Evolutionary conservation across 1,140 invertebrate species (phyloP), one percentile per base, ranked within the genome.

Genomic region (Rhagoletis pomonella): DNA sequence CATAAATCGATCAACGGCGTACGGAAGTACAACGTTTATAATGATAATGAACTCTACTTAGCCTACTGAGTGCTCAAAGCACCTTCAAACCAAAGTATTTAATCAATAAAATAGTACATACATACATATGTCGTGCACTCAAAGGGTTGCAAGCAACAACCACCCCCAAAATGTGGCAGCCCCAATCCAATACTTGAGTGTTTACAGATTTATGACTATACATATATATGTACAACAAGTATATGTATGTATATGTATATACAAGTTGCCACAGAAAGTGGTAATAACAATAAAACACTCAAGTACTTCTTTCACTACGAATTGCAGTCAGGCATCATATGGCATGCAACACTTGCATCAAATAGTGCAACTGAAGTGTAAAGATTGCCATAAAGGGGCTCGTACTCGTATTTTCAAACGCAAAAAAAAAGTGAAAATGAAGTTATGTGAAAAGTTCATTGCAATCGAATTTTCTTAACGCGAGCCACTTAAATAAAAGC

Each of bases 321-420:
- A 19, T 5, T 42, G 67, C 29, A 73, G 29, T n/a, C n/a, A 62
- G 60, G n/a, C 60, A 62, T 62, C n/a, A 62, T 55, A n/a, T 19
- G 9, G 73, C 47, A 55, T 81, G n/a, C 73, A 81, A 81, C 73
- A 81, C 73, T 81, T 81, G 47, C 73, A 81, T 1, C 10, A 29
- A 14, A n/a, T 44, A 62, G 59, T 86, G 85, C 64, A 69, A 39
- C 64, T 55, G 64, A 86, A 86, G 86, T 86, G 86, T 86, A 86
- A 86, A 86, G 44, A 86, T 65, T 14, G 44, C 44, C 29, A 69
- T 67, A 86, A 69, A 14, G 7, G 7, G 19, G 44, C 19, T 14
- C 29, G 64, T 39, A 67, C 42, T 39, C n/a, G 69, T 6, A 73
- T 47, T 47, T 12, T 44, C 19, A 67, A 29, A 3, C 10, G 44